Percentiles rank a stretch among this genome's conserved stretches.
Evolutionary conservation across 2,888 invertebrate species (phyloP).

Genomic region (Pseudanteris insignis): DNA sequence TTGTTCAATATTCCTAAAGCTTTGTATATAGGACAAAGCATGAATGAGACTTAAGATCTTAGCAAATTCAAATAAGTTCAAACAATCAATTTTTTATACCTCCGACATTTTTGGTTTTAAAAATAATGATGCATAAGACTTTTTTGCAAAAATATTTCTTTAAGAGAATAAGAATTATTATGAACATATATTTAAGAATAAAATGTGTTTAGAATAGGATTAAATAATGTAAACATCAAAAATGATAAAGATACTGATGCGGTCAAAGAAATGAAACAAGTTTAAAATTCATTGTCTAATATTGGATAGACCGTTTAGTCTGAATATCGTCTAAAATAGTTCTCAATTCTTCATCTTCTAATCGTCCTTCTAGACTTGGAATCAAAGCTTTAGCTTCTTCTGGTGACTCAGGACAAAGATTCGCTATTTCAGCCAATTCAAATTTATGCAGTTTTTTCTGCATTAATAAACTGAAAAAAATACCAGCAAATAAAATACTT

Average conservation of each 20-base stretch:
- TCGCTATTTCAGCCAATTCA: constrained; percentile 96
- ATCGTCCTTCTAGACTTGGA: constrained; percentile 95
- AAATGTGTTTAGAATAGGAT: too few relatives aligned
- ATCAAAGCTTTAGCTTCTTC: constrained; percentile 98
- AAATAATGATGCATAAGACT: too few relatives aligned
- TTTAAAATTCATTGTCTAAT: constrained; percentile 70
- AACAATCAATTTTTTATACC: too few relatives aligned
- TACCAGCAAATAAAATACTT: too few relatives aligned
- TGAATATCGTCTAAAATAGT: constrained; percentile 97
- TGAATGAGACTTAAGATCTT: too few relatives aligned
- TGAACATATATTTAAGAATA: too few relatives aligned
- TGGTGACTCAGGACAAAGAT: constrained; percentile 97
- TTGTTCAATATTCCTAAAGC: constrained; percentile 10
- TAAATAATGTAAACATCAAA: background rate
- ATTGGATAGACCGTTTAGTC: constrained; percentile 97
- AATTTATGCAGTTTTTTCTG: constrained; percentile 98
- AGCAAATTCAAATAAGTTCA: too few relatives aligned
- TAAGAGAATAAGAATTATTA: too few relatives aligned
- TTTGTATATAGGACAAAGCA: constrained; percentile 13
- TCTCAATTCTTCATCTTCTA: constrained; percentile 98
- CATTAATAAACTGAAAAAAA: constrained; percentile 77
- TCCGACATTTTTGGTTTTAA: too few relatives aligned
- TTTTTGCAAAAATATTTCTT: too few relatives aligned
- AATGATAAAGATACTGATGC: background rate
- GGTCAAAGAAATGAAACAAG: background rate